Evolutionary conservation across 64 coral and sea anemone genomes (phyloP), one percentile per base, ranked within the genome.

Genomic region (Pachyseris speciosa): DNA sequence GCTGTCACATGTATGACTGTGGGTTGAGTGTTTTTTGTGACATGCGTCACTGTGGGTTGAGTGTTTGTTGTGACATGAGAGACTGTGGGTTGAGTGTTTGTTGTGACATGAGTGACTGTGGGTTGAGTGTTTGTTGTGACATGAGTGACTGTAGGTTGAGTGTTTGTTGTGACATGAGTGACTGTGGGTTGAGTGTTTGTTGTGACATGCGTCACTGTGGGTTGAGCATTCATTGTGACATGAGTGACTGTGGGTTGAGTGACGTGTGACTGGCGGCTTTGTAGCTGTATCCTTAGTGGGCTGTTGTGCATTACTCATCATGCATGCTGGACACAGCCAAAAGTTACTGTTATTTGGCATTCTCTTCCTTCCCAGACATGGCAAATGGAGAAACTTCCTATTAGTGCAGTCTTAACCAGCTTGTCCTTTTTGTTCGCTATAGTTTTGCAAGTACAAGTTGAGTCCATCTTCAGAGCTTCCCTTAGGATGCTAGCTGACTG

Each of bases 261-360:
- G 24, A 11, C 22, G 15, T 25, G 57, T 63, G 69, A 25, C 22
- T 16, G 37, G 27, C 16, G 71, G 29, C 49, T 39, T 69, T 53
- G 16, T 53, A 27, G 20, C 19, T 51, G 32, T 58, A 29, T 51
- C 70, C 42, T 29, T 53, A 22, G 74, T 87, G 42, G 42, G 40
- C 49, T 45, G 8, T 29, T 42, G 74, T 27, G 74, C 34, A 15
- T 61, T 61, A 40, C 28, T 37, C 25, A 87, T 49, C 17, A 76
- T 63, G 53, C 91, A 93, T 10, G 12, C 72, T 66, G 69, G 45
- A 86, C 91, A 85, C n/a, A 75, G 32, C 90, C 91, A 93, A 50
- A 52, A 74, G 60, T 84, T 83, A 12, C 37, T 66, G 69, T 94
- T 89, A 63, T 84, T 94, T 38, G 85, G 83, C 83, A 86, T 86